A percentile compares a stretch with the other conserved stretches of the same genome.
phyloP scores from a whole-genome alignment of 1,140 invertebrate species.

The Drosophila repletoides region DNA sequence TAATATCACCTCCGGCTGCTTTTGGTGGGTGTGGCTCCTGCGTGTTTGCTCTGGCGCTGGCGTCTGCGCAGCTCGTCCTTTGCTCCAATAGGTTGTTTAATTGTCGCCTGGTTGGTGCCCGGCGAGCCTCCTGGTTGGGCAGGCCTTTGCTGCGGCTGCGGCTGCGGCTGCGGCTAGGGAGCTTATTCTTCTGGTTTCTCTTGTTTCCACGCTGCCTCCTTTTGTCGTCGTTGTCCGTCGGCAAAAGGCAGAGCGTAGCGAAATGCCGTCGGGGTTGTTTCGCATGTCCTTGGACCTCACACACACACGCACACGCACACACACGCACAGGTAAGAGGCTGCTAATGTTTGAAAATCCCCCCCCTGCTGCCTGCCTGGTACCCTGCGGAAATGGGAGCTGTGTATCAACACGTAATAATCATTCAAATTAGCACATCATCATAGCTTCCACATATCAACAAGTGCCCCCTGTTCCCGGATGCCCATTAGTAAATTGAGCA shows the following conservation, averaged over 20 bases:
- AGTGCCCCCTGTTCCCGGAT: constrained; percentile 27
- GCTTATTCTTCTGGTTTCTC: constrained; percentile 14
- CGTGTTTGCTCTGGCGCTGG: constrained; percentile 6
- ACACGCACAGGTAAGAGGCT: constrained; percentile 28
- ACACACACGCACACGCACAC: constrained; percentile 23
- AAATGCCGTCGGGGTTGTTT: constrained; percentile 66
- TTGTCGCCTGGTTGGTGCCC: constrained; percentile 54
- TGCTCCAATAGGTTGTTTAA: constrained; percentile 74
- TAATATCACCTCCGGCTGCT: constrained; percentile 38
- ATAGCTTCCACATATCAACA: constrained; percentile 58
- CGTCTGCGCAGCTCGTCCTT: constrained; percentile 70
- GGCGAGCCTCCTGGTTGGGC: constrained; percentile 67
- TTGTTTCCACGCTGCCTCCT: not conserved
- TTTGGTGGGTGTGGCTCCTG: constrained; percentile 60
- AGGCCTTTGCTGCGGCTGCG: not conserved
- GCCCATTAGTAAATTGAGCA: constrained; percentile 66
- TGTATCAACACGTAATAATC: constrained; percentile 42
- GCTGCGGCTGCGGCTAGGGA: constrained; percentile 5
- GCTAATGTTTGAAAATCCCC: constrained; percentile 24
- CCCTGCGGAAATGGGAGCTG: not conserved
- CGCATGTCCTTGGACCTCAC: constrained; percentile 55
- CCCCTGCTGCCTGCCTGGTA: too few species aligned
- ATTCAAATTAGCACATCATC: constrained; percentile 44
- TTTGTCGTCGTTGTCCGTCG: too few species aligned
- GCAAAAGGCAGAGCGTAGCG: too few species aligned